Conservation (phyloP, 2,797 vertebrate genomes). For the Remorina albescens region DNA sequence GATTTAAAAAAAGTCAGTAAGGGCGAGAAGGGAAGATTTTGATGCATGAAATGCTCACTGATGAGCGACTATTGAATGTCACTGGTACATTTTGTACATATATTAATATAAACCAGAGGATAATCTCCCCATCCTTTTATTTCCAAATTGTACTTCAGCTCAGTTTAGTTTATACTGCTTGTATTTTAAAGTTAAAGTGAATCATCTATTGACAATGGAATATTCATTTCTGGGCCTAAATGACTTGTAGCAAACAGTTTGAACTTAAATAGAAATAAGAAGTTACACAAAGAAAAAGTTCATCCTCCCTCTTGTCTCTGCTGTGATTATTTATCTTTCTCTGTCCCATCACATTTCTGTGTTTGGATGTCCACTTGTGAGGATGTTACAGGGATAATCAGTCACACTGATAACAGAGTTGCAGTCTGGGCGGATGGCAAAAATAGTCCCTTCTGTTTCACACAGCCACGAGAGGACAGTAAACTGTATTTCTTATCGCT, state of each 20-base stretch:
- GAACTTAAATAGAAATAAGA: neutral
- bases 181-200: neutral
- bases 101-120: neutral
- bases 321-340: neutral
- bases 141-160: neutral
- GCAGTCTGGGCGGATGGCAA: constrained; percentile 20
- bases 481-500: constrained; percentile 48
- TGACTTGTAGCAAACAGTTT: neutral
- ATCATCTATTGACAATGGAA: neutral
- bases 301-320: neutral
- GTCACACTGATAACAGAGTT: constrained; percentile 50
- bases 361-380: constrained; percentile 8
- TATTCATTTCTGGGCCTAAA: neutral
- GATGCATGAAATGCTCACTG: neutral
- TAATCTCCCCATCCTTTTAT: neutral
- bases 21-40: neutral
- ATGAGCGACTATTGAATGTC: neutral
- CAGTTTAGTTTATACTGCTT: neutral
- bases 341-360: constrained; percentile 5
- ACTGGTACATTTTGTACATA: neutral
- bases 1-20: neutral
- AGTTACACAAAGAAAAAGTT: constrained; percentile 10
- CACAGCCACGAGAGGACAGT: constrained; percentile 49
- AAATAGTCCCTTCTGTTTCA: constrained; percentile 63
- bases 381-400: constrained; percentile 34